Evolutionary conservation across 2,797 vertebrate species (phyloP).

Genomic region (Malurus splendens): DNA sequence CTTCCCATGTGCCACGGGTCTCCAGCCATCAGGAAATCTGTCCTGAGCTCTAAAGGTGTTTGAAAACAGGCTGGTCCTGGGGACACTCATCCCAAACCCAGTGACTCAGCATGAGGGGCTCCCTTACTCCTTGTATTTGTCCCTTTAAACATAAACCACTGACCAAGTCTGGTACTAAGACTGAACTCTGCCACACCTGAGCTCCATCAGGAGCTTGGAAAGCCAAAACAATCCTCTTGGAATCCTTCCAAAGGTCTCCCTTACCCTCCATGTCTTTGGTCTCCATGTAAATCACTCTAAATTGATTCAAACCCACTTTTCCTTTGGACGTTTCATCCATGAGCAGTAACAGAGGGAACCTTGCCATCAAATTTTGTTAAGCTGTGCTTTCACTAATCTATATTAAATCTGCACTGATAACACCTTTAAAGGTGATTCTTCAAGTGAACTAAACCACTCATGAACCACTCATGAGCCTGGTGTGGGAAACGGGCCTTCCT

Average conservation of each 20-base stretch:
- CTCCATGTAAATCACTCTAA: not conserved
- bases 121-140: not conserved
- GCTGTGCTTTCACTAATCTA: not conserved
- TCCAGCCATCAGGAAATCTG: not conserved
- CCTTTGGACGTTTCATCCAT: not conserved
- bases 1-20: not conserved
- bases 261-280: not conserved
- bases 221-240: not conserved
- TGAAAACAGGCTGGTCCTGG: not conserved
- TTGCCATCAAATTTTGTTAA: not conserved
- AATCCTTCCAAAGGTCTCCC: not conserved
- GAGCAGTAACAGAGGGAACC: not conserved
- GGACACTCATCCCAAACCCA: not conserved
- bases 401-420: not conserved
- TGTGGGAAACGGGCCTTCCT: not conserved
- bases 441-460: not conserved
- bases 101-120: not conserved
- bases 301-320: not conserved
- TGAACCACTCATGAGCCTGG: not conserved
- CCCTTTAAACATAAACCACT: not conserved
- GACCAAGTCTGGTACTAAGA: not conserved
- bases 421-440: not conserved
- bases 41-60: not conserved
- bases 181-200: not conserved
- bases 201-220: not conserved